These are phyloP conservation scores for Poecilia velifera DNA, from an alignment of 2,797 vertebrate genomes.

Conservation along the genomic window DNA sequence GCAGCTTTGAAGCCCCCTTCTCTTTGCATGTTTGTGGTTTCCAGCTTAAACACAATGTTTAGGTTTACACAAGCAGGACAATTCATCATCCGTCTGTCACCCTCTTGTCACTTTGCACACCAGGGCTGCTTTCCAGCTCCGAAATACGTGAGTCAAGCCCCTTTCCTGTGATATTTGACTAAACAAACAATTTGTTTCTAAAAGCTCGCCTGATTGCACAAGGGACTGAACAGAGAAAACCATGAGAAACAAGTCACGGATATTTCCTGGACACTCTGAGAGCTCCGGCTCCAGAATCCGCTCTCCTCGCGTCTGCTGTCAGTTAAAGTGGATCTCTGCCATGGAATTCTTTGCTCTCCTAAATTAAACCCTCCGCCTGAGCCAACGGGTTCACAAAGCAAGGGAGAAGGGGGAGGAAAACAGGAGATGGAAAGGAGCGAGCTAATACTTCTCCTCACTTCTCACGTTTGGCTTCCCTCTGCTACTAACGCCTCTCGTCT, in stretches of 20 bases:
- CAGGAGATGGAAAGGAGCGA: constrained; percentile 49
- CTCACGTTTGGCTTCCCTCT: constrained; percentile 67
- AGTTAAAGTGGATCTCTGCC: constrained; percentile 74
- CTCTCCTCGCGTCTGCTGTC: constrained; percentile 65
- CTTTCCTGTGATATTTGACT: constrained; percentile 10
- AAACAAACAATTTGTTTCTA: constrained; percentile 42
- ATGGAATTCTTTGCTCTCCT: constrained; percentile 78
- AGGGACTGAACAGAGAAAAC: constrained; percentile 44
- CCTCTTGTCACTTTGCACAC: constrained; percentile 5
- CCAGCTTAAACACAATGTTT: constrained; percentile 15
- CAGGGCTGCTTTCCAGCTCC: constrained; percentile 14
- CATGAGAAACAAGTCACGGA: constrained; percentile 57
- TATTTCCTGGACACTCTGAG: constrained; percentile 63
- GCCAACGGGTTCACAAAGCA: constrained; percentile 70
- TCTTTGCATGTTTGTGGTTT: constrained; percentile 31
- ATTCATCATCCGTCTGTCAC: constrained; percentile 18
- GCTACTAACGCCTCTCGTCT: constrained; percentile 70
- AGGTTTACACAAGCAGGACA: constrained; percentile 19
- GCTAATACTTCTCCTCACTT: constrained; percentile 57
- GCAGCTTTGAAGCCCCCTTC: constrained; percentile 12
- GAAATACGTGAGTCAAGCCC: constrained; percentile 19
- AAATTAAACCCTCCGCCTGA: constrained; percentile 78
- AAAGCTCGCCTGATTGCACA: constrained; percentile 37
- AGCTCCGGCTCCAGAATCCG: constrained; percentile 58
- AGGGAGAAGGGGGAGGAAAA: constrained; percentile 32